Conservation (phyloP, 2,888 invertebrate genomes). For the Morpho achilles region DNA sequence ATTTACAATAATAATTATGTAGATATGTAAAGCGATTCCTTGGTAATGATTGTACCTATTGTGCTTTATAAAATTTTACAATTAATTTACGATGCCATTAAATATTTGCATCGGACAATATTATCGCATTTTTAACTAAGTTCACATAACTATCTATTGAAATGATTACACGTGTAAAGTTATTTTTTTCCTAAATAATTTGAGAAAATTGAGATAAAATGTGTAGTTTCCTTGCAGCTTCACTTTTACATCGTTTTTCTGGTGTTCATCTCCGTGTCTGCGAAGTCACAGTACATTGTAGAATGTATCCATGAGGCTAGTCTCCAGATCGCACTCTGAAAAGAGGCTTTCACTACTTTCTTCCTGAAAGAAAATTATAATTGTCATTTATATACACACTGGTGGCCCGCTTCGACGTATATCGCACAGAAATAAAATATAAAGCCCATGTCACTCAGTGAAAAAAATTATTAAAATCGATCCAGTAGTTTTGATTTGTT, state of each 20-base stretch:
- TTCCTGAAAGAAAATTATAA: constrained; percentile 49
- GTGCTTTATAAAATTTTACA: constrained; percentile 43
- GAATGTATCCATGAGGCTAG: constrained; percentile 68
- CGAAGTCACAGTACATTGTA: constrained; percentile 65
- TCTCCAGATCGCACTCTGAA: constrained; percentile 68
- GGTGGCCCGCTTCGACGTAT: too few relatives aligned
- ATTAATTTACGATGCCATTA: constrained; percentile 44
- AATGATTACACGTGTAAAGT: constrained; percentile 3
- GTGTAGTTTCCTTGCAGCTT: constrained; percentile 11
- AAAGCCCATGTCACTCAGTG: too few relatives aligned
- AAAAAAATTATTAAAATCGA: too few relatives aligned
- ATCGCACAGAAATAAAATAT: too few relatives aligned
- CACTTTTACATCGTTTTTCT: constrained; percentile 17
- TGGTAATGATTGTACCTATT: constrained; percentile 61
- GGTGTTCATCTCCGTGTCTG: constrained; percentile 10
- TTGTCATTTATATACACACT: background rate
- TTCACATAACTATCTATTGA: background rate
- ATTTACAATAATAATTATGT: constrained; percentile 48
- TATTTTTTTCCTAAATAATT: constrained; percentile 2
- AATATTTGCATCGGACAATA: constrained; percentile 31
- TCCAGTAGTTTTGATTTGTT: too few relatives aligned
- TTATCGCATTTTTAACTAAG: constrained; percentile 6
- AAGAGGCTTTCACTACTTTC: constrained; percentile 71
- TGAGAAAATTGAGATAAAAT: constrained; percentile 7
- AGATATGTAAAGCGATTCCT: constrained; percentile 65